phyloP scores from a whole-genome alignment of 2,888 invertebrate genomes.

The Cantharis rufa region DNA sequence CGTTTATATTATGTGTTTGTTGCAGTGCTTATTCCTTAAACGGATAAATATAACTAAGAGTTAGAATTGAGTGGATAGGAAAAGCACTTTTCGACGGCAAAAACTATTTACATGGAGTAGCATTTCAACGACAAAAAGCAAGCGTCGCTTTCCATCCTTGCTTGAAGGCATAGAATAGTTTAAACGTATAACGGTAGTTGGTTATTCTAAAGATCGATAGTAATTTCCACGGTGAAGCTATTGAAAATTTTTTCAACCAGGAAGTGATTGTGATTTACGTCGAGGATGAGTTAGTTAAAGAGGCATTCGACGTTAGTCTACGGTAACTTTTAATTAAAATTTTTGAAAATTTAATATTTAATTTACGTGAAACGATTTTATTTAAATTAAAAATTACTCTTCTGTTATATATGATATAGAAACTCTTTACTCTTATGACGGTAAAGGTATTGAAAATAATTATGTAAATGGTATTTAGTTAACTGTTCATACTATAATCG shows the following conservation, averaged over 20 bases:
- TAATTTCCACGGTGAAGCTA: conserved; percentile 1
- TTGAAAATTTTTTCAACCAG: neutral
- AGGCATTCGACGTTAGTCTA: neutral
- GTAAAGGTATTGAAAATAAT: neutral
- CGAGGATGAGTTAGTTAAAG: neutral
- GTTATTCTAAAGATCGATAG: conserved; percentile 10
- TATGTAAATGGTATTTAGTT: neutral
- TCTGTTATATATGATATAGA: neutral
- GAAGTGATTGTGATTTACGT: neutral
- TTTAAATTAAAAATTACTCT: neutral
- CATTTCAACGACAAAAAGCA: conserved; percentile 8
- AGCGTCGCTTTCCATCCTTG: conserved; percentile 8
- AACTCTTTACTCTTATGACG: neutral
- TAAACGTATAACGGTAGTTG: conserved; percentile 14
- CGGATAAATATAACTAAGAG: neutral
- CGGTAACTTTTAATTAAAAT: neutral
- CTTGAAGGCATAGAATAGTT: conserved; percentile 9
- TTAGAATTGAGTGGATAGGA: neutral
- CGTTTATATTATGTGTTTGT: neutral
- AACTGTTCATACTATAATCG: neutral
- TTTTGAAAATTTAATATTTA: neutral
- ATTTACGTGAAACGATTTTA: neutral
- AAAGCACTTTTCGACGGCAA: neutral
- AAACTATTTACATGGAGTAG: conserved; percentile 8
- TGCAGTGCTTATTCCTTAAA: neutral